These are phyloP conservation scores for Mus spicilegus DNA, from an alignment of 2,113 vertebrate species.

Conservation along the genomic window DNA sequence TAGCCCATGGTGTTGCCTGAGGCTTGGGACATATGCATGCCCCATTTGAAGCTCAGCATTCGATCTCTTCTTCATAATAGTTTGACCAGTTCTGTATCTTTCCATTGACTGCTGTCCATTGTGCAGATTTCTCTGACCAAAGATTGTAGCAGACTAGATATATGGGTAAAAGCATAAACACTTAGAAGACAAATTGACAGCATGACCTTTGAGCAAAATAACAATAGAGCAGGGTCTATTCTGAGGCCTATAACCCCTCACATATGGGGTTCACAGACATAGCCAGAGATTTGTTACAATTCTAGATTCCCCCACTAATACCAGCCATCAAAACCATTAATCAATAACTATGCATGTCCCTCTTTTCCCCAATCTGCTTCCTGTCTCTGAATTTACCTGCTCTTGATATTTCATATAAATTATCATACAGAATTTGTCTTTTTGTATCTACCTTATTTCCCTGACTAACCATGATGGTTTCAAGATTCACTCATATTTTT, in stretches of 20 bases:
- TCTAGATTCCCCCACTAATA: background rate
- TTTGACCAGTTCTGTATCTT: background rate
- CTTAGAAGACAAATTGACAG: background rate
- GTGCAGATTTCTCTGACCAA: background rate
- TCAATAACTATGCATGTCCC: background rate
- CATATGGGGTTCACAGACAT: background rate
- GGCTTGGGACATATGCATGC: background rate
- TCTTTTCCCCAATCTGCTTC: slow-evolving; percentile 4
- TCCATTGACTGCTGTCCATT: background rate
- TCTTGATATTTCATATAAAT: background rate
- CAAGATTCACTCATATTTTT: background rate
- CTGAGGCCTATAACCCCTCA: background rate
- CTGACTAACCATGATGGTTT: background rate
- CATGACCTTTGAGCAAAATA: background rate
- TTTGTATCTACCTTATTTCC: background rate
- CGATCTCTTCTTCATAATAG: background rate
- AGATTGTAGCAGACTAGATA: background rate
- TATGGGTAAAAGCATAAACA: background rate
- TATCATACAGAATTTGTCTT: background rate
- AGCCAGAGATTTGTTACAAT: background rate
- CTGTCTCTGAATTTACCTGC: background rate
- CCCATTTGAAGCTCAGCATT: background rate
- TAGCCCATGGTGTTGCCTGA: background rate
- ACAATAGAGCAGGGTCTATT: background rate
- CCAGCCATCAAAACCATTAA: background rate